These are phyloP conservation scores for Prolemur simus DNA, from an alignment of 2,113 vertebrate genomes.

Conservation along the genomic window DNA sequence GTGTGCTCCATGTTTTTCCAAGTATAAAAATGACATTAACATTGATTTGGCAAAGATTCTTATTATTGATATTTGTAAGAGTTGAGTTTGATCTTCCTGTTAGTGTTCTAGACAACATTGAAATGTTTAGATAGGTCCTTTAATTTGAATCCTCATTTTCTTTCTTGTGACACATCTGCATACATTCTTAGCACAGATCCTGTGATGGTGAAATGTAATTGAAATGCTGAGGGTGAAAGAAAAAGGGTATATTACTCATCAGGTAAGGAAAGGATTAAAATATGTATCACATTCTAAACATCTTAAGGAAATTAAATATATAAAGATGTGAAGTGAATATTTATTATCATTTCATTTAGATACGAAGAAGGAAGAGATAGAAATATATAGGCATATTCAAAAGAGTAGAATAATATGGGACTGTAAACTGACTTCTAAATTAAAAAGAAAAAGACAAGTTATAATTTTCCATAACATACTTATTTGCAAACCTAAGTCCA, in stretches of 20 bases:
- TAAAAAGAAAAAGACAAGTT: not conserved
- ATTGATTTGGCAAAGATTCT: constrained; percentile 77
- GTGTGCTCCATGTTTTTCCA: constrained; percentile 36
- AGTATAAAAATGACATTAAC: constrained; percentile 72
- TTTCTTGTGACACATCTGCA: not conserved
- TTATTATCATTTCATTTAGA: constrained; percentile 47
- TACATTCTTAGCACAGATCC: not conserved
- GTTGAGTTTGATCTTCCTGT: constrained; percentile 76
- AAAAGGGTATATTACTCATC: not conserved
- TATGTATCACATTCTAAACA: not conserved
- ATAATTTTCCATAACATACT: not conserved
- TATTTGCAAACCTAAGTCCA: constrained; percentile 13
- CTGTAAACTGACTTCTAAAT: not conserved
- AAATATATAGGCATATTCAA: constrained; percentile 31
- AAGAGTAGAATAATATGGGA: not conserved
- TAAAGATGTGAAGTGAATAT: constrained; percentile 23
- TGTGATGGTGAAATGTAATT: constrained; percentile 32
- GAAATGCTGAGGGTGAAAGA: constrained; percentile 30
- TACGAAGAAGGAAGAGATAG: constrained; percentile 18
- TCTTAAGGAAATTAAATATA: constrained; percentile 48
- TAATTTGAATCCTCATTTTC: constrained; percentile 23
- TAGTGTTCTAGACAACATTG: constrained; percentile 67
- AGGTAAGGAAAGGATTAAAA: not conserved
- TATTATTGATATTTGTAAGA: constrained; percentile 77
- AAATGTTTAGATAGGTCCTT: not conserved